Evolutionary conservation across 2,113 vertebrate species (phyloP).

Genomic region (Sapajus apella): DNA sequence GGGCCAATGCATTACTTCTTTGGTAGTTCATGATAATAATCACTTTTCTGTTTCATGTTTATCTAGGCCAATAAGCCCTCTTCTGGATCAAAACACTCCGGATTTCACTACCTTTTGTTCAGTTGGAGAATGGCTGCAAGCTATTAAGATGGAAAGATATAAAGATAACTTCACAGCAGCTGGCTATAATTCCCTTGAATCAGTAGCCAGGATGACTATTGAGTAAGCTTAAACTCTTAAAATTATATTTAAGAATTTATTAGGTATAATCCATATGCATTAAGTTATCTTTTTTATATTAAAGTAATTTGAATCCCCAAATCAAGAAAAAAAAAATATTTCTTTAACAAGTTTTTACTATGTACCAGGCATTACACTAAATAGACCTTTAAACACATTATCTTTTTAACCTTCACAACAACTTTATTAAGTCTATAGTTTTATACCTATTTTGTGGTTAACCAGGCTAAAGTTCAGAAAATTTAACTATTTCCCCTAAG

Average conservation of each 20-base stretch:
- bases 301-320: background rate
- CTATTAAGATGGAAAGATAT: constrained; percentile 99
- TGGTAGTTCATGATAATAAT: background rate
- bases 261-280: constrained; percentile 45
- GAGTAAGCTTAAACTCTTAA: constrained; percentile 90
- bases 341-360: background rate
- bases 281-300: background rate
- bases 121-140: constrained; percentile 98
- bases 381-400: background rate
- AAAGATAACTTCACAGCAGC: constrained; percentile 98
- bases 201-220: constrained; percentile 98
- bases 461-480: background rate
- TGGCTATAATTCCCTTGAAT: constrained; percentile 97
- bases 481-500: background rate
- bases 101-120: constrained; percentile 97
- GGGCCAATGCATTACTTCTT: constrained; percentile 49
- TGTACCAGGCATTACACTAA: background rate
- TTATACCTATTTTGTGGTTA: background rate
- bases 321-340: background rate
- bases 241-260: constrained; percentile 70
- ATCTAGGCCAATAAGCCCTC: constrained; percentile 96
- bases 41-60: constrained; percentile 81
- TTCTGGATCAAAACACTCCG: constrained; percentile 97
- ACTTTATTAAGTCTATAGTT: background rate
- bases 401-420: background rate